phyloP scores from a whole-genome alignment of 2,797 vertebrate species.

The Spinibarbus caldwelli region DNA sequence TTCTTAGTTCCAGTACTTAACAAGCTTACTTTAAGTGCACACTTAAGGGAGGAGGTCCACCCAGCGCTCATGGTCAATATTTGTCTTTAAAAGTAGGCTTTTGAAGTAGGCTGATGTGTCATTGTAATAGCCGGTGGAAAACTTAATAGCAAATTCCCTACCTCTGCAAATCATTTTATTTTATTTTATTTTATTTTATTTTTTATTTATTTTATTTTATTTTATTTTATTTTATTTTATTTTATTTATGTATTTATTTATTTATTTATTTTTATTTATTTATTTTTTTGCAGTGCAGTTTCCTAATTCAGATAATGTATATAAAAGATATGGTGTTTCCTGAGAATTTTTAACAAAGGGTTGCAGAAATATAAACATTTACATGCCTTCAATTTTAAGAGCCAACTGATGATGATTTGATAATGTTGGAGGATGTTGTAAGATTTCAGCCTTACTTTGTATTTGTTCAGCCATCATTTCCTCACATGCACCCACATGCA shows the following conservation, averaged over 20 bases:
- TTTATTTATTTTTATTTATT: too few species aligned
- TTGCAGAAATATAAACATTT: background rate
- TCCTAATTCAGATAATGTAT: background rate
- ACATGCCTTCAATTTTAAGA: background rate
- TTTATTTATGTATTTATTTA: too few species aligned
- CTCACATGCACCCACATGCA: background rate
- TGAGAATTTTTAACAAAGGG: background rate
- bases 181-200: too few species aligned
- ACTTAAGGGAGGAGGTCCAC: conserved; percentile 35
- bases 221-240: background rate
- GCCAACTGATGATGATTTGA: background rate
- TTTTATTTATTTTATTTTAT: background rate
- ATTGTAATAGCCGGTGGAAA: background rate
- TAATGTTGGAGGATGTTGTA: background rate
- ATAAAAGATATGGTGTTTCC: background rate
- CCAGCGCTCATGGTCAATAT: conserved; percentile 52
- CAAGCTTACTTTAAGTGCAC: conserved; percentile 42
- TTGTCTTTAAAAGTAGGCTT: conserved; percentile 35
- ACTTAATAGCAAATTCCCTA: background rate
- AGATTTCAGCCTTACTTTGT: background rate
- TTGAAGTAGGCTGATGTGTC: conserved; percentile 23
- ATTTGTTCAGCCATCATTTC: background rate
- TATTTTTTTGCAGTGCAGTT: too few species aligned
- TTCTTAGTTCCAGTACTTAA: conserved; percentile 35
- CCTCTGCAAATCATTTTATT: background rate